Evolutionary conservation across 2,888 invertebrate genomes (phyloP).

Genomic region (Apamea monoglypha): DNA sequence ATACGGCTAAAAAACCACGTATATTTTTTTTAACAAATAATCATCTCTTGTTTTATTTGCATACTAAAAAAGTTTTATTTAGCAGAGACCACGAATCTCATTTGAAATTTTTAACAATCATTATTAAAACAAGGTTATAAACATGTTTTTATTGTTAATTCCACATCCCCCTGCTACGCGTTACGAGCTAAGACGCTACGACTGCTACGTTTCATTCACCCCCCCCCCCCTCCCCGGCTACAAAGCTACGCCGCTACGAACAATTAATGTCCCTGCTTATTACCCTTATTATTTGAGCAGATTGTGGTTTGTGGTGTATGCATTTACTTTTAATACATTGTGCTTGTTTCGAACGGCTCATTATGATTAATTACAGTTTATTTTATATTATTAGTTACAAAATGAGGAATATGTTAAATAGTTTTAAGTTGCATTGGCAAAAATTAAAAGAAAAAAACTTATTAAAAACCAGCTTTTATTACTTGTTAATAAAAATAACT

Average conservation of each 20-base stretch:
- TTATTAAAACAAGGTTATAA: conserved; percentile 6
- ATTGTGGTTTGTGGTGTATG: neutral
- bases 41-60: neutral
- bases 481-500: too few species aligned
- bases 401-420: neutral
- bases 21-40: neutral
- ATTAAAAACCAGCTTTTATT: too few species aligned
- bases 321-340: neutral
- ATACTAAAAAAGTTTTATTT: neutral
- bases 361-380: neutral
- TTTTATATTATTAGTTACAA: neutral
- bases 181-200: conserved; percentile 20
- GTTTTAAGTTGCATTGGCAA: too few species aligned
- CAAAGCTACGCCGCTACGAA: conserved; percentile 16
- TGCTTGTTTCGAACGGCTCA: neutral
- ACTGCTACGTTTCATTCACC: conserved; percentile 8
- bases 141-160: conserved; percentile 8
- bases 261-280: conserved; percentile 33
- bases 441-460: too few species aligned
- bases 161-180: conserved; percentile 18
- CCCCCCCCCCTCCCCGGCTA: neutral
- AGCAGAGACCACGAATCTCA: neutral
- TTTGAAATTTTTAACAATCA: neutral
- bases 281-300: conserved; percentile 8
- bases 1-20: too few species aligned